phyloP scores from a whole-genome alignment of 2,888 invertebrate species.

The Sceliomorpha sp. region DNA sequence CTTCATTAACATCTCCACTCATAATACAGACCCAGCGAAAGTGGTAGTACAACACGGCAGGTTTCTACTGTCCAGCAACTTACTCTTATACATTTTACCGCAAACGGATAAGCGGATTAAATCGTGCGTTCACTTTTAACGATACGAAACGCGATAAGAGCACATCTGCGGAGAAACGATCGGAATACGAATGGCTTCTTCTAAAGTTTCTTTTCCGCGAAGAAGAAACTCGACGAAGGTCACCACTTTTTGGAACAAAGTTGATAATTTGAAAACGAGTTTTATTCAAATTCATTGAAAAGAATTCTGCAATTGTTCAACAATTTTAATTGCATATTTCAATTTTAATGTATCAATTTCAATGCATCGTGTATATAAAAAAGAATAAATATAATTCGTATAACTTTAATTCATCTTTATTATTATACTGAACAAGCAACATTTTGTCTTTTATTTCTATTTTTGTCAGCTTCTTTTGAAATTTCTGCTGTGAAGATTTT shows the following conservation, averaged over 20 bases:
- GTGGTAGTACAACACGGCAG: slow-evolving; percentile 40
- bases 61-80: slow-evolving; percentile 39
- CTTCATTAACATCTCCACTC: slow-evolving; percentile 32
- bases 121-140: slow-evolving; percentile 38
- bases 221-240: not conserved
- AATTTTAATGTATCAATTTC: no score
- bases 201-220: not conserved
- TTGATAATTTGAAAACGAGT: no score
- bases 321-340: no score
- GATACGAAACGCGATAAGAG: slow-evolving; percentile 22
- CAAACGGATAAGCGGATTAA: slow-evolving; percentile 33
- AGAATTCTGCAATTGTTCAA: no score
- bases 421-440: no score
- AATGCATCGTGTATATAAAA: no score
- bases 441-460: no score
- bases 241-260: not conserved
- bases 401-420: no score
- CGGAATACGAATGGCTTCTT: slow-evolving; percentile 4
- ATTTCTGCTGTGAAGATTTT: not conserved
- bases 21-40: slow-evolving; percentile 40
- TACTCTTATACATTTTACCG: slow-evolving; percentile 30
- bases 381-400: no score
- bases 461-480: not conserved
- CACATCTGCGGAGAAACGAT: slow-evolving; percentile 27
- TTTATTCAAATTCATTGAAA: no score